Evolutionary conservation across 2,797 vertebrate species (phyloP), one percentile per base, ranked within the genome.

Genomic region (Pseudochromis fuscus): DNA sequence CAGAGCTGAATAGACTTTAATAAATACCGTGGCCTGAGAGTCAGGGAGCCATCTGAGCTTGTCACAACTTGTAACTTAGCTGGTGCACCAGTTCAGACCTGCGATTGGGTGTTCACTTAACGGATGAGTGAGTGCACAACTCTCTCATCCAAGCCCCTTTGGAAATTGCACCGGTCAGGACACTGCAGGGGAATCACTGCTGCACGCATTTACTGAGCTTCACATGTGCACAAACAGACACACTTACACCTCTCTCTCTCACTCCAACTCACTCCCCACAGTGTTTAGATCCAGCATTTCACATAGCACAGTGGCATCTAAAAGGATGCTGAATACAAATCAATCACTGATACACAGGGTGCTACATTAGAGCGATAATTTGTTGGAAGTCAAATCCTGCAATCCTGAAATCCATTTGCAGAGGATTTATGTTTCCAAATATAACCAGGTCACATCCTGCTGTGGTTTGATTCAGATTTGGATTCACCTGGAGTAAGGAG

Each of bases 31-130:
- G 84, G 91, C 79, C 90, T 78, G 89, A 89, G 88, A 92, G 90
- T 91, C 90, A 87, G 83, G 82, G 76, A 91, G 89, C 89, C 90
- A 89, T 92, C 93, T 86, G 88, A 91, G 91, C 93, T 90, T 94
- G 93, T 95, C 94, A 95, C 90, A 94, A 94, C 91, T 92, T 86
- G 91, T 91, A 92, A 93, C 89, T 91, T 89, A 92, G 88, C 87
- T 60, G 82, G 77, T 83, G 91, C 86, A 85, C 79, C 87, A 75
- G 89, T 72, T 81, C 84, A 82, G 85, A 72, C 77, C 82, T 18
- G 65, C 24, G 61, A 88, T 83, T 89, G 88, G 85, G 51, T 73
- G 77, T 66, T 91, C 77, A 79, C 75, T 84, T 77, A 84, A 88
- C 80, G 88, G 77, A 87, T 85, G 87, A 89, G 67, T 77, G 90